Percentiles rank a stretch among this genome's conserved stretches.
Evolutionary conservation across 2,113 vertebrate species (phyloP).

Genomic region (Empidonax alnorum): DNA sequence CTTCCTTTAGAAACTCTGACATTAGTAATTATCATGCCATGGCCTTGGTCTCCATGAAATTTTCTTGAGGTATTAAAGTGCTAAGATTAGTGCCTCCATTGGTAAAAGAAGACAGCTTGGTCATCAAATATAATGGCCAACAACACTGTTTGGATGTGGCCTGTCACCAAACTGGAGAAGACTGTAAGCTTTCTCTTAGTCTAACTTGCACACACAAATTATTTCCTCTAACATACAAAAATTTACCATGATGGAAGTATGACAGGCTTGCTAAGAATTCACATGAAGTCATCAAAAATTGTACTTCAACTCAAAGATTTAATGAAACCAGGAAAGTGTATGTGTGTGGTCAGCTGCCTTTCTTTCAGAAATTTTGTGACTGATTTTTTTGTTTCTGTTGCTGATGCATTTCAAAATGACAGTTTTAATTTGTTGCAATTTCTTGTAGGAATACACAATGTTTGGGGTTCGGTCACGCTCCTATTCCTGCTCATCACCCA

Average conservation of each 20-base stretch:
- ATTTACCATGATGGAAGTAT: not conserved
- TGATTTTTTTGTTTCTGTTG: not conserved
- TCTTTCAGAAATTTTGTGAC: not conserved
- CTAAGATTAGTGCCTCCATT: not conserved
- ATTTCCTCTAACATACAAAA: not conserved
- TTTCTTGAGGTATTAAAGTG: not conserved
- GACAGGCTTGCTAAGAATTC: not conserved
- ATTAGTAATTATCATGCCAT: not conserved
- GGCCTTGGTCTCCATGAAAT: not conserved
- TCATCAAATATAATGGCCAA: not conserved
- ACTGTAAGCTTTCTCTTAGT: not conserved
- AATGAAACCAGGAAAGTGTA: not conserved
- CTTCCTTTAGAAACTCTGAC: not conserved
- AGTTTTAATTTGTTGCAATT: not conserved
- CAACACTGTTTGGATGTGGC: accelerated
- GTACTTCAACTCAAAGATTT: not conserved
- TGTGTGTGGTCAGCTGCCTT: accelerated
- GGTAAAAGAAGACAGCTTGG: not conserved
- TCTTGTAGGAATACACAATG: slow-evolving; percentile 76
- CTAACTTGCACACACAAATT: not conserved
- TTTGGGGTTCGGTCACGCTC: slow-evolving; percentile 88
- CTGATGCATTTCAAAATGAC: not conserved
- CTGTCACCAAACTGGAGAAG: not conserved
- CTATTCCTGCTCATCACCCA: slow-evolving; percentile 92
- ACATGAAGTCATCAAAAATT: not conserved